A percentile compares a stretch with the other conserved stretches of the same genome.
Evolutionary conservation across 2,888 invertebrate genomes (phyloP).

Genomic region (Sepiola atlantica): DNA sequence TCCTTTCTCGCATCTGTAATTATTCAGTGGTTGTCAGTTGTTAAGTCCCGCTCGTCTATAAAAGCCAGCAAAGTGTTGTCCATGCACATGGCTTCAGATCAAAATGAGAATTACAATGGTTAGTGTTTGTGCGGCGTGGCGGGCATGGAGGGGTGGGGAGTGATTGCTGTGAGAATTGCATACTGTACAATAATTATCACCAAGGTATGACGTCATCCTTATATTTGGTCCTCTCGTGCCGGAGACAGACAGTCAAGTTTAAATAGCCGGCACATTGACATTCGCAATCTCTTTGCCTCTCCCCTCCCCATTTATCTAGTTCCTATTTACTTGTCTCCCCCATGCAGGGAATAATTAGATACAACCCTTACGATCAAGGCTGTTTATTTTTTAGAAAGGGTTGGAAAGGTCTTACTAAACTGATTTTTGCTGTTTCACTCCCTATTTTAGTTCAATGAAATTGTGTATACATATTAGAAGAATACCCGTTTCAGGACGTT

Average conservation of each 20-base stretch:
- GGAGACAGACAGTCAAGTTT: slow-evolving; percentile 23
- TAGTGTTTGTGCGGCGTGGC: no score
- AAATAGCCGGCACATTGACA: background rate
- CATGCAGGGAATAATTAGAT: no score
- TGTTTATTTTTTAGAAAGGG: no score
- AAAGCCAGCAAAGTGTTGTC: slow-evolving; percentile 32
- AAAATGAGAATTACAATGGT: background rate
- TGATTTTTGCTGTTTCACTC: no score
- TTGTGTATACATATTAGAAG: no score
- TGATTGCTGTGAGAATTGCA: background rate
- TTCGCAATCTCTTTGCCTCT: background rate
- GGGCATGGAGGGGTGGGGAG: background rate
- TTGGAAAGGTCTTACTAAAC: no score
- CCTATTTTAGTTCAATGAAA: no score
- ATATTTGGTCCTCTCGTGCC: background rate
- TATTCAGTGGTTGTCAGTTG: slow-evolving; percentile 32
- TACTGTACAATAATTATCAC: background rate
- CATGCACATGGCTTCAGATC: background rate
- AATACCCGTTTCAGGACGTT: no score
- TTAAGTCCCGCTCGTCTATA: background rate
- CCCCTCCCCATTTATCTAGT: background rate
- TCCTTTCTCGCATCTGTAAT: background rate
- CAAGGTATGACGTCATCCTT: background rate
- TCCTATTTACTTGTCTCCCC: no score
- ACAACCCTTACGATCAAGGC: no score